These are phyloP conservation scores for Lates japonicus DNA, from an alignment of 2,797 vertebrate species.

Conservation along the genomic window DNA sequence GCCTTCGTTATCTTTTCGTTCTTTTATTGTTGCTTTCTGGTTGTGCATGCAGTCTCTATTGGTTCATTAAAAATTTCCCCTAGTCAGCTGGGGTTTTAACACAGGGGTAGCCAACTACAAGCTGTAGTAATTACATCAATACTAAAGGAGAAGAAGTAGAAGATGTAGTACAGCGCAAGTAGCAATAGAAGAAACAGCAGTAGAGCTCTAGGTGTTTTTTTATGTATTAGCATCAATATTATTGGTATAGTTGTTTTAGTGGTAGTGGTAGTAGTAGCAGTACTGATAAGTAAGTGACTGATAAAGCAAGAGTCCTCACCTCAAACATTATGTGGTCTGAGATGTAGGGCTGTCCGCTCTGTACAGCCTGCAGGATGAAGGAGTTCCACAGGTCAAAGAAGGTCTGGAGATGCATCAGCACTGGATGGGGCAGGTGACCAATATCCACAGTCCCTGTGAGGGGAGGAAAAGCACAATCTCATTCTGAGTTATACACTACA, in stretches of 20 bases:
- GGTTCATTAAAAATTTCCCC: no score
- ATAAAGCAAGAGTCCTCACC: constrained; percentile 49
- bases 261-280: no score
- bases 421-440: constrained; percentile 90
- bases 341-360: constrained; percentile 88
- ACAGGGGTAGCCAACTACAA: no score
- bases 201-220: background rate
- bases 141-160: background rate
- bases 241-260: background rate
- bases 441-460: constrained; percentile 90
- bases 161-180: background rate
- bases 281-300: background rate
- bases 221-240: background rate
- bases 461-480: constrained; percentile 11
- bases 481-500: background rate
- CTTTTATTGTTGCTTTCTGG: no score
- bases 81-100: no score
- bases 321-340: constrained; percentile 90
- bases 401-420: constrained; percentile 91
- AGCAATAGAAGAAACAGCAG: background rate
- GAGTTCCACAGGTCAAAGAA: constrained; percentile 95
- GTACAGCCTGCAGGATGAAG: constrained; percentile 88
- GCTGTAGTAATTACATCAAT: background rate
- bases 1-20: no score
- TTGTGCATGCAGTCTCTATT: no score